A percentile compares a stretch with the other conserved stretches of the same genome.
These are phyloP conservation scores for Rhinatrema bivittatum DNA, from an alignment of 2,797 vertebrate species.

Conservation along the genomic window DNA sequence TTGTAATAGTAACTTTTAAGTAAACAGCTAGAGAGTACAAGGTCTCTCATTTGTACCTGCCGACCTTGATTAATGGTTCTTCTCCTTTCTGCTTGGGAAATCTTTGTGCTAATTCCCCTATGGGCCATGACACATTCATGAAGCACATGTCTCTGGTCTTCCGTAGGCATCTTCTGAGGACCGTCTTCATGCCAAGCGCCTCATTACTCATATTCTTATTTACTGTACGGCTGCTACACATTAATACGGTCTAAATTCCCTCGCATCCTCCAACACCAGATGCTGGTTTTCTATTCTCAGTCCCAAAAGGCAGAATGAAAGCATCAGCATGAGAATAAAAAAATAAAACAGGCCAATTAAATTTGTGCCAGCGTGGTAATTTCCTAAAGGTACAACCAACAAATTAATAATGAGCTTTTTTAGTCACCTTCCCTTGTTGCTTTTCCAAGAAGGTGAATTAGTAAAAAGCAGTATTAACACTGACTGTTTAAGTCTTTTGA, in stretches of 20 bases:
- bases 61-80: slow-evolving; percentile 32
- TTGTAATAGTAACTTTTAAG: slow-evolving; percentile 2
- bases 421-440: slow-evolving; percentile 36
- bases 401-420: slow-evolving; percentile 44
- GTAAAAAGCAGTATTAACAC: neutral
- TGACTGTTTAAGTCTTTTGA: too few relatives aligned
- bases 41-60: slow-evolving; percentile 34
- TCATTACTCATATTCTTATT: slow-evolving; percentile 62
- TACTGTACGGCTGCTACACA: slow-evolving; percentile 56
- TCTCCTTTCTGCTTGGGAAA: slow-evolving; percentile 31
- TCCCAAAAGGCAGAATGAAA: slow-evolving; percentile 51
- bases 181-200: slow-evolving; percentile 31
- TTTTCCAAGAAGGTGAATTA: slow-evolving; percentile 17
- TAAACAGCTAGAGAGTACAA: slow-evolving; percentile 33
- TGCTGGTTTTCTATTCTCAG: slow-evolving; percentile 49
- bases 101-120: slow-evolving; percentile 21
- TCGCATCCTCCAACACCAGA: slow-evolving; percentile 56
- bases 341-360: slow-evolving; percentile 61
- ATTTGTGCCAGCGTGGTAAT: slow-evolving; percentile 53
- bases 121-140: neutral
- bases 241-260: slow-evolving; percentile 55
- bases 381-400: slow-evolving; percentile 45
- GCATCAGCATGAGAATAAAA: slow-evolving; percentile 51
- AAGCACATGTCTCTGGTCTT: neutral
- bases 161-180: slow-evolving; percentile 19